phyloP scores from a whole-genome alignment of 2,797 vertebrate genomes.

The Chromobotia macracanthus region DNA sequence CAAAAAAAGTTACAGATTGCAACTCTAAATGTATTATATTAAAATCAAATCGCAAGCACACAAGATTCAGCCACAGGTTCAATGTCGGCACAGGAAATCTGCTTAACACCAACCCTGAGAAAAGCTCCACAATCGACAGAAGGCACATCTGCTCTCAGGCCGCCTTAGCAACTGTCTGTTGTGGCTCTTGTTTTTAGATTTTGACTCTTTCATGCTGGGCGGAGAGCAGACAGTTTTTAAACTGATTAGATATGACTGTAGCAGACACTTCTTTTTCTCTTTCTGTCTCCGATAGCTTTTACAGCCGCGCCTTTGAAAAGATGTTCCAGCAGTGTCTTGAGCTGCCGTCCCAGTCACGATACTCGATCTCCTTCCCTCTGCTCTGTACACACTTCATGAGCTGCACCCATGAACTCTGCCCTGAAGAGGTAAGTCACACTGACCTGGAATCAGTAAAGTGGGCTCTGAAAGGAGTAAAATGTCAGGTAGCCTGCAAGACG shows the following conservation, averaged over 20 bases:
- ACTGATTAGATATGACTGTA: conserved; percentile 57
- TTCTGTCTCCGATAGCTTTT: conserved; percentile 82
- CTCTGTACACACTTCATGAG: conserved; percentile 99
- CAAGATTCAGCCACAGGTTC: background rate
- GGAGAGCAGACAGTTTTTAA: conserved; percentile 25
- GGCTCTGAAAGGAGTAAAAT: background rate
- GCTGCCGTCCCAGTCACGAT: conserved; percentile 95
- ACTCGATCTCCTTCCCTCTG: conserved; percentile 97
- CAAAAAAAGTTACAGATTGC: no score
- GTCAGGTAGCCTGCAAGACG: background rate
- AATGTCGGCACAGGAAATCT: no score
- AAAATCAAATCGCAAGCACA: background rate
- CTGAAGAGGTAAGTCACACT: conserved; percentile 88
- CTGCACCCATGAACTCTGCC: conserved; percentile 97
- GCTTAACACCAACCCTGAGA: no score
- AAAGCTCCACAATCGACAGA: background rate
- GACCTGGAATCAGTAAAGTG: conserved; percentile 26
- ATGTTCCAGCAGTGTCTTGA: conserved; percentile 99
- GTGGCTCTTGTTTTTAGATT: conserved; percentile 34
- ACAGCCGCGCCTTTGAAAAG: conserved; percentile 98
- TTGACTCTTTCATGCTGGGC: conserved; percentile 17
- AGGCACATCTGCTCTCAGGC: conserved; percentile 28
- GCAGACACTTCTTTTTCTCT: conserved; percentile 38
- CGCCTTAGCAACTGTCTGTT: conserved; percentile 54
- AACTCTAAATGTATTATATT: background rate